Percentiles rank a stretch among this genome's conserved stretches.
phyloP scores from a whole-genome alignment of 2,888 invertebrate genomes.

The Heliconius aoede region DNA sequence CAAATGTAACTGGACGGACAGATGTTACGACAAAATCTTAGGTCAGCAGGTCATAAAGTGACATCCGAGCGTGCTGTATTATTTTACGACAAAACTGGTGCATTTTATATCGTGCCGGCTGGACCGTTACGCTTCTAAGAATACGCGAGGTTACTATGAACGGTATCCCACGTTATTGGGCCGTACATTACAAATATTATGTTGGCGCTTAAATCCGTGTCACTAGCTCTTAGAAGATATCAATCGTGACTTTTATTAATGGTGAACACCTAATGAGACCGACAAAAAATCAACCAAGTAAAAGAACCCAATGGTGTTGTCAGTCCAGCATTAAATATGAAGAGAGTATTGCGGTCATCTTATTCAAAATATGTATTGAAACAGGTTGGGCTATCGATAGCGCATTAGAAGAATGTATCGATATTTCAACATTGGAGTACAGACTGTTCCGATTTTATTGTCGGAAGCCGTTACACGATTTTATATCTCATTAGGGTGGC shows the following conservation, averaged over 20 bases:
- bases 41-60: constrained; percentile 63
- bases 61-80: constrained; percentile 57
- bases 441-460: constrained; percentile 62
- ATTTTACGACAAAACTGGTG: constrained; percentile 69
- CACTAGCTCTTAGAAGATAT: constrained; percentile 66
- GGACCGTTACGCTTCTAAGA: constrained; percentile 75
- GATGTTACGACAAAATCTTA: constrained; percentile 64
- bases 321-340: constrained; percentile 37
- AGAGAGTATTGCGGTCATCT: constrained; percentile 56
- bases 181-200: constrained; percentile 71
- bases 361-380: constrained; percentile 41
- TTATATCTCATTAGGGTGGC: constrained; percentile 49
- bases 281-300: constrained; percentile 55
- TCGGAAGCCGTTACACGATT: constrained; percentile 67
- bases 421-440: constrained; percentile 29
- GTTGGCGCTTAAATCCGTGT: constrained; percentile 66
- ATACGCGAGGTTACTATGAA: constrained; percentile 66
- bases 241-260: constrained; percentile 65
- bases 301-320: constrained; percentile 51
- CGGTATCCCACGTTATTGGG: constrained; percentile 63
- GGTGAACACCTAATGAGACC: constrained; percentile 59
- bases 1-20: constrained; percentile 37
- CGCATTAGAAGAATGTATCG: constrained; percentile 38
- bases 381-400: constrained; percentile 35
- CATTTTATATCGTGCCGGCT: constrained; percentile 63